Percentiles rank a stretch among this genome's conserved stretches.
These are phyloP conservation scores for Centruroides vittatus DNA, from an alignment of 1,140 invertebrate genomes.

Conservation along the genomic window DNA sequence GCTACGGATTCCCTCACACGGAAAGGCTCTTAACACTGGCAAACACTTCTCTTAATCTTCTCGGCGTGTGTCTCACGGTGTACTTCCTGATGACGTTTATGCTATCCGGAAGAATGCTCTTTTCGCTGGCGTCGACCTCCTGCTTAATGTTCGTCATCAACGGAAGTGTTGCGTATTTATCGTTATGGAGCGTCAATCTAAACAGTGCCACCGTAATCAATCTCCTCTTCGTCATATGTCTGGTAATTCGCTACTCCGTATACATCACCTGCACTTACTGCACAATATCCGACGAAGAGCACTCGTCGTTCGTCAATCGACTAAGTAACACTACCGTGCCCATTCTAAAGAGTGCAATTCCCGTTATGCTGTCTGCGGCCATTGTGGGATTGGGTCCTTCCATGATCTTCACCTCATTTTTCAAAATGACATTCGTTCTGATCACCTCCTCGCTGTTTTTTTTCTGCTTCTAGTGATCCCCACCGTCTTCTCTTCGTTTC, in stretches of 20 bases:
- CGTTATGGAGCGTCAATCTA: conserved; percentile 80
- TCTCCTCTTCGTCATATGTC: conserved; percentile 94
- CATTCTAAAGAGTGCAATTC: conserved; percentile 87
- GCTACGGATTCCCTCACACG: conserved; percentile 87
- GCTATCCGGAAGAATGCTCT: no score
- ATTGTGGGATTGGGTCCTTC: conserved; percentile 75
- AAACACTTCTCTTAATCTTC: conserved; percentile 83
- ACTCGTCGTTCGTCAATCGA: conserved; percentile 54
- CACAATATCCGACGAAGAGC: conserved; percentile 41
- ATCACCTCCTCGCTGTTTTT: no score
- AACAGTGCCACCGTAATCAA: conserved; percentile 97
- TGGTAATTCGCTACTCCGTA: conserved; percentile 90
- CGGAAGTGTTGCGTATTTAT: conserved; percentile 92
- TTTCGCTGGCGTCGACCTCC: conserved; percentile 35
- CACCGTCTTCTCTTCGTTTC: no score
- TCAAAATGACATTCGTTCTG: conserved; percentile 76
- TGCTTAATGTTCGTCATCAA: conserved; percentile 83
- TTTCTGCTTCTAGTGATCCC: no score
- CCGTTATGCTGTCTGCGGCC: conserved; percentile 76
- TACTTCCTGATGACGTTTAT: no score
- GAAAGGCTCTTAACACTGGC: conserved; percentile 84
- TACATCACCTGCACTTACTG: conserved; percentile 94
- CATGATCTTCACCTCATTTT: conserved; percentile 92
- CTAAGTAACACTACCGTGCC: conserved; percentile 79
- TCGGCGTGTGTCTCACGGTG: conserved; percentile 53